A percentile compares a stretch with the other conserved stretches of the same genome.
Evolutionary conservation across 2,113 vertebrate species (phyloP).

Genomic region (Gopherus flavomarginatus): DNA sequence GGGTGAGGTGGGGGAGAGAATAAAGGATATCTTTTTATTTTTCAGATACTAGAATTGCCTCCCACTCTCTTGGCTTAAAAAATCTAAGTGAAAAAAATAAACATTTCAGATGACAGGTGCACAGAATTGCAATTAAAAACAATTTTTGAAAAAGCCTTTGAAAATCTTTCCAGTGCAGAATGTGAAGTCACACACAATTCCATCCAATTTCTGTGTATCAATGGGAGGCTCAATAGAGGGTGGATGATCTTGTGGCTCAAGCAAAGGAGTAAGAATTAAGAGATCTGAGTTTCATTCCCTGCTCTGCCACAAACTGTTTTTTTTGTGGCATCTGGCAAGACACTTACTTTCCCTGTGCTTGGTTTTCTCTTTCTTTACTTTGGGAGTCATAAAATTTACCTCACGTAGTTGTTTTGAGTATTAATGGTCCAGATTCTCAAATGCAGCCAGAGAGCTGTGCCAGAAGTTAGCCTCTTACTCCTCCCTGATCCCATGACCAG

Average conservation of each 20-base stretch:
- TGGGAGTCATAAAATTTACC: not conserved
- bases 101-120: not conserved
- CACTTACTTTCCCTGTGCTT: not conserved
- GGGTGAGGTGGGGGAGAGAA: not conserved
- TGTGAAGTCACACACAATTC: not conserved
- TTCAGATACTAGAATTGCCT: not conserved
- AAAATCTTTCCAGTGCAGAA: not conserved
- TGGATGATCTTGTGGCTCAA: not conserved
- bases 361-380: not conserved
- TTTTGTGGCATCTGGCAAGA: not conserved
- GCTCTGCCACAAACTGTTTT: not conserved
- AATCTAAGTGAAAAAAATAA: not conserved
- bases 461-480: not conserved
- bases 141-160: not conserved
- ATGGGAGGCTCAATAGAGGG: not conserved
- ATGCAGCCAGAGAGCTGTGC: not conserved
- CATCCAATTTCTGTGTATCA: not conserved
- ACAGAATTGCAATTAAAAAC: not conserved
- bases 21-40: not conserved
- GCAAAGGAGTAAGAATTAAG: not conserved
- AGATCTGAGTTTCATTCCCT: accelerated
- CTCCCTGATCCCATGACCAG: not conserved
- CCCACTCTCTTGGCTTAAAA: accelerated
- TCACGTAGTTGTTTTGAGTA: not conserved
- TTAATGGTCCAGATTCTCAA: not conserved